A percentile compares a stretch with the other conserved stretches of the same genome.
phyloP scores from a whole-genome alignment of 1,140 invertebrate genomes.

The Capitella teleta region DNA sequence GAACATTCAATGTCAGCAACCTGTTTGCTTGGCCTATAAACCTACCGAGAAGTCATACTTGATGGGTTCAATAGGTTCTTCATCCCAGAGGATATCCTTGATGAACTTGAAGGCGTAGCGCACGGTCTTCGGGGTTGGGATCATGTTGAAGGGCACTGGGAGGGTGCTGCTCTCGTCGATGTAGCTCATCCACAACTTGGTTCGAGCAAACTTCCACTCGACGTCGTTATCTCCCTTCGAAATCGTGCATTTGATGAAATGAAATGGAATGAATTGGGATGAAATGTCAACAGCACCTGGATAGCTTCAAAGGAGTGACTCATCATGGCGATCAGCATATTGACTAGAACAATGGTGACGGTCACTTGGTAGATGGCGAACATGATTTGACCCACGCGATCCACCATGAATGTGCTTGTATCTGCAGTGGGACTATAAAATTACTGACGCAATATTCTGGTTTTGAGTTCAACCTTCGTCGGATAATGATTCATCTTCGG shows the following conservation, averaged over 20 bases:
- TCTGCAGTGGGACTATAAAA: no score
- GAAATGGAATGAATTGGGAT: no score
- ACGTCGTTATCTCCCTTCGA: conserved; percentile 66
- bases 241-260: no score
- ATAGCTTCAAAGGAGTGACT: conserved; percentile 43
- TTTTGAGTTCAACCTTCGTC: neutral
- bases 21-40: neutral
- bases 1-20: neutral
- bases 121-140: conserved; percentile 84
- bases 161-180: conserved; percentile 75
- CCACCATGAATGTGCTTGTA: conserved; percentile 26
- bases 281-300: no score
- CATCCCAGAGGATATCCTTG: neutral
- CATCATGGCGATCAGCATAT: conserved; percentile 48
- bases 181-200: conserved; percentile 77
- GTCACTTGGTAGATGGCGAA: conserved; percentile 21
- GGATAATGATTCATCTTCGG: no score
- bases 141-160: conserved; percentile 73
- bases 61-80: conserved; percentile 1
- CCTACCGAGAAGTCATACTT: neutral
- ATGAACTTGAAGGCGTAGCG: neutral
- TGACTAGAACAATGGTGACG: conserved; percentile 44
- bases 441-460: neutral
- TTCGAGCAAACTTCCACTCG: conserved; percentile 81
- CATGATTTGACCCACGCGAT: conserved; percentile 22